Evolutionary conservation across 2,113 vertebrate species (phyloP).

Genomic region (Daphoenositta chrysoptera): DNA sequence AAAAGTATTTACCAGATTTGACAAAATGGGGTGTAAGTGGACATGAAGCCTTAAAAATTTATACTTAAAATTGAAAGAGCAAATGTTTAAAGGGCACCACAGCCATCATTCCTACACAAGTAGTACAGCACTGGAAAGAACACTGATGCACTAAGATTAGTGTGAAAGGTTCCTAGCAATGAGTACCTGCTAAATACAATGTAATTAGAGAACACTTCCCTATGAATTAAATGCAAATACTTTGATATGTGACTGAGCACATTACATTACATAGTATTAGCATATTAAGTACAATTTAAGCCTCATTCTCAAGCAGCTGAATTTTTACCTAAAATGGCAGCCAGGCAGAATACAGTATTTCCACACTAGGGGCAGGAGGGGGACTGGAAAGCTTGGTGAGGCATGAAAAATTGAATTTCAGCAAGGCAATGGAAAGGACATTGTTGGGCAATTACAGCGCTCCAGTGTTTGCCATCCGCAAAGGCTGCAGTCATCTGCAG

Average conservation of each 20-base stretch:
- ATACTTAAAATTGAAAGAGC: not conserved
- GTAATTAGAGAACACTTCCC: not conserved
- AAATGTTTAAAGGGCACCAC: not conserved
- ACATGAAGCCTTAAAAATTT: not conserved
- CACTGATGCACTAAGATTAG: not conserved
- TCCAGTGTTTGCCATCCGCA: not conserved
- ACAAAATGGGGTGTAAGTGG: not conserved
- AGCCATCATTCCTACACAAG: not conserved
- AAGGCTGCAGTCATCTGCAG: conserved; percentile 40
- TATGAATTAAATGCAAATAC: conserved; percentile 27
- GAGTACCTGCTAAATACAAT: not conserved
- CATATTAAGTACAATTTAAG: not conserved
- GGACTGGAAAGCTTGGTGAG: not conserved
- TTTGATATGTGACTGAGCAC: not conserved
- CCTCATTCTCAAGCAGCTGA: not conserved
- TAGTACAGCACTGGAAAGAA: not conserved
- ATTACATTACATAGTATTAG: not conserved
- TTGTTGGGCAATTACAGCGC: conserved; percentile 36
- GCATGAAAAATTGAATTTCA: conserved; percentile 42
- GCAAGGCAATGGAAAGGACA: conserved; percentile 6
- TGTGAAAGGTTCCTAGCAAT: not conserved
- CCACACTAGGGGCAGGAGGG: not conserved
- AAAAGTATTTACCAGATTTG: not conserved
- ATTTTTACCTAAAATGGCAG: not conserved
- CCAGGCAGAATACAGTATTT: not conserved